Evolutionary conservation across 2,113 vertebrate genomes (phyloP), one percentile per base, ranked within the genome.

Genomic region (Chionodraco myersi): DNA sequence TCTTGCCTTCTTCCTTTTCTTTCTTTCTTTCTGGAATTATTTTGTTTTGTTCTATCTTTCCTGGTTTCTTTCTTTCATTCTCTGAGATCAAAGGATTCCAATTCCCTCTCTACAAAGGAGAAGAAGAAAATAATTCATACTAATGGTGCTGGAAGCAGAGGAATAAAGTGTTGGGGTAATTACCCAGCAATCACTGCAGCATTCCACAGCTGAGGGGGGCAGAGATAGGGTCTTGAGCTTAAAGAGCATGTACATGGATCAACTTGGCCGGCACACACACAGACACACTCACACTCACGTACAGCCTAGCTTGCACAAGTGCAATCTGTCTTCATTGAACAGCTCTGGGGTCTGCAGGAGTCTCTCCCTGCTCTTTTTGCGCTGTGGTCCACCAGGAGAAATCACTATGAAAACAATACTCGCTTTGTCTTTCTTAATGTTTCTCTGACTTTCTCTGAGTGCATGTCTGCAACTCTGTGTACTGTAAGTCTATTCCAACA

Each of bases 111-210:
- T 83, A 76, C 53, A 61, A 66, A 68, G 54, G 53, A 86, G 51
- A 84, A 85, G 87, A 87, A 79, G 77, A 83, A 79, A 69, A 88
- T 75, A 82, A 85, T 88, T 74, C 91, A 91, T 90, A 72, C 83
- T 91, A 90, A 92, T 88, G 82, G 88, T 76, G 85, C 83, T 91
- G 85, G 79, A 84, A 90, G 82, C 79, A 76, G 64, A 87, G 77
- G 86, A 77, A 87, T 89, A 89, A 91, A 89, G 90, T 80, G 64
- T 82, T 26, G 26, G 26, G 26, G 26, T 26, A 26, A 26, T 26
- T 92, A 91, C 88, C 91, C 89, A 88, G 88, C 90, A 92, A 92
- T 93, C 90, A 92, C 85, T 86, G 84, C 88, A 88, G 71, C 90
- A 93, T 92, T 92, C 92, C 83, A 13, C 89, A 90, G 86, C 90